Evolutionary conservation across 2,888 invertebrate genomes (phyloP), one percentile per base, ranked within the genome.

Genomic region (Caradrina clavipalpis): DNA sequence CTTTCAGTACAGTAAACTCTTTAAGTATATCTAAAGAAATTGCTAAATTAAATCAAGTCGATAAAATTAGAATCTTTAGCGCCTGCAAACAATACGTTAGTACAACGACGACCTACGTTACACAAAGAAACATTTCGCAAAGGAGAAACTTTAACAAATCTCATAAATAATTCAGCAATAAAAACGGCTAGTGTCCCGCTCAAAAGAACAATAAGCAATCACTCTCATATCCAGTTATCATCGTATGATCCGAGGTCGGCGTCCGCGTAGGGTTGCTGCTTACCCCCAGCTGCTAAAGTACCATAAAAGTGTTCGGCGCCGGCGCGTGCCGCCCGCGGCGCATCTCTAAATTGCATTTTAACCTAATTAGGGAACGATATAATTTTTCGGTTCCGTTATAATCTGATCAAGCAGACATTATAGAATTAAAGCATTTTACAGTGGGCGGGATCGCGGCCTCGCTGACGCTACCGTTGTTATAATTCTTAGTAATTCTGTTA

Each of bases 331-430:
- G 89, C 94, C 93, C 88, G 94, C 86, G 92, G 94, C 92, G 93
- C 93, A 92, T 92, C 92, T 92, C 95, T 92, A 93, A 95, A 96
- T 96, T 96, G 95, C 95, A 93, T 94, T 96, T 95, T 96, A 95
- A 96, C 94, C 94, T 93, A 95, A 96, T 96, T 95, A 95, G 86
- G 73, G 86, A 89, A 92, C 92, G 92, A 95, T 95, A 95, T 95
- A 95, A 96, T 95, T 96, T 96, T 95, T 95, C 95, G 95, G 94
- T 94, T 91, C 94, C 86, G 86, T 89, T 89, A 89, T 96, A 96
- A 96, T 95, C 93, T 92, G 93, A 96, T 95, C 94, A 94, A 87
- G 87, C 83, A 87, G 87, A 91, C 91, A 91, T 95, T 95, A 96
- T 95, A 92, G 88, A 94, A 95, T 95, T 95, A 95, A 90, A 92